phyloP scores from a whole-genome alignment of 2,888 invertebrate species.

The Sycophila texana region DNA sequence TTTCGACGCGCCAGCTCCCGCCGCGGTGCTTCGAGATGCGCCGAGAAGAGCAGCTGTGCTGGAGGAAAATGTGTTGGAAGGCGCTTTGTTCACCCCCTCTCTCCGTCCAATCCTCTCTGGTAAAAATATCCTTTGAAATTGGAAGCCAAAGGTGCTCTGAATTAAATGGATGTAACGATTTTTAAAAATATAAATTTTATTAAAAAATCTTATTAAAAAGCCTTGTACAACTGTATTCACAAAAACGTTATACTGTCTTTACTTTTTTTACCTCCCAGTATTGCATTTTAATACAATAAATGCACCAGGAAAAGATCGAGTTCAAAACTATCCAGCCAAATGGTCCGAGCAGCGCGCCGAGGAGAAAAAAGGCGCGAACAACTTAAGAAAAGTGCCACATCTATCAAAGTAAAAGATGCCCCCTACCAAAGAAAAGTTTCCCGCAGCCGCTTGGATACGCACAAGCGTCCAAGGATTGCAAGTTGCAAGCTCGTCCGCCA shows the following conservation, averaged over 20 bases:
- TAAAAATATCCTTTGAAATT: background rate
- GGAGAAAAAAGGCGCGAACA: background rate
- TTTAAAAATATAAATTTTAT: no score
- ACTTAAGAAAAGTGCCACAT: background rate
- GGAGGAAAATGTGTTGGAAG: background rate
- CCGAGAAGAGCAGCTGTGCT: background rate
- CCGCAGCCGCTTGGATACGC: background rate
- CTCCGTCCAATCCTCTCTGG: background rate
- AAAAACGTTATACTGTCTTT: no score
- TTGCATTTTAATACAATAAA: no score
- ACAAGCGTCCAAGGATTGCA: background rate
- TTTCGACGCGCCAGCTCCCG: constrained; percentile 20
- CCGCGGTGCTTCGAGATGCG: background rate
- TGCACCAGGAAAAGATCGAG: no score
- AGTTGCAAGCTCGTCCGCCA: background rate
- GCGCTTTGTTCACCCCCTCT: background rate
- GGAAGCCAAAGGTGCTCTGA: no score
- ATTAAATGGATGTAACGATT: no score
- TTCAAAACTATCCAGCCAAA: no score
- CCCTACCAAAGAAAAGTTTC: background rate
- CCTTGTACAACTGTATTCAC: no score
- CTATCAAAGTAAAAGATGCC: background rate
- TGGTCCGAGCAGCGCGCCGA: no score
- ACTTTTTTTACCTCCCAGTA: no score
- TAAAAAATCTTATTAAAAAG: no score